These are phyloP conservation scores for Sebastes diploproa DNA, from an alignment of 2,797 vertebrate genomes.

Conservation along the genomic window DNA sequence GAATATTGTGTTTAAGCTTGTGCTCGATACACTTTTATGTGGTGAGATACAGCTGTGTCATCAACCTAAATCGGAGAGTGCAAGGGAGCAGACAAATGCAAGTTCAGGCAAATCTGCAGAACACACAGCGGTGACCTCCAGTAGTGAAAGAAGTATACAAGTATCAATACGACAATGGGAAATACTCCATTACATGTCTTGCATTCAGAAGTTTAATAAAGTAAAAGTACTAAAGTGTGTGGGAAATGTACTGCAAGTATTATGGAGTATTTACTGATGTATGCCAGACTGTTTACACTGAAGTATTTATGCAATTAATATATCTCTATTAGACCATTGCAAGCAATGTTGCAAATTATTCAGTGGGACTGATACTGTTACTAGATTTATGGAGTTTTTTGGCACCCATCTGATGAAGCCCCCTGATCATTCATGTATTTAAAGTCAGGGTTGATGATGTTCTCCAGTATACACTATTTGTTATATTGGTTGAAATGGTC, in stretches of 20 bases:
- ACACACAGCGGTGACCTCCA: background rate
- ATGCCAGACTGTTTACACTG: background rate
- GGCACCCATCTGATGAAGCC: background rate
- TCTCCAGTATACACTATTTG: no score
- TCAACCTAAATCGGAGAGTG: background rate
- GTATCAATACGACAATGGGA: background rate
- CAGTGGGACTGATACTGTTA: background rate
- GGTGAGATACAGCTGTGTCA: constrained; percentile 21
- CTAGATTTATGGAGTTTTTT: background rate
- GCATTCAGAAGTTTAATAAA: no score
- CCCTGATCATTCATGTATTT: background rate
- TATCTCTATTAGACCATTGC: background rate
- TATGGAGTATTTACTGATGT: background rate
- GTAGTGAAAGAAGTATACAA: background rate
- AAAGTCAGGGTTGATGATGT: no score
- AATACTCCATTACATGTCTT: background rate
- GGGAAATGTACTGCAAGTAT: background rate
- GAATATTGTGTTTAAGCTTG: background rate
- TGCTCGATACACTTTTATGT: background rate
- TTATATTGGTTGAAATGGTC: no score
- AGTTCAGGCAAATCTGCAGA: background rate
- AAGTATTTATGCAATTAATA: background rate
- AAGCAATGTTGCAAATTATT: background rate
- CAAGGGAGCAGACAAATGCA: background rate
- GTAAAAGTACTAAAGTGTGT: no score